Conservation (phyloP, 2,888 invertebrate genomes). For the Pterostichus madidus region DNA sequence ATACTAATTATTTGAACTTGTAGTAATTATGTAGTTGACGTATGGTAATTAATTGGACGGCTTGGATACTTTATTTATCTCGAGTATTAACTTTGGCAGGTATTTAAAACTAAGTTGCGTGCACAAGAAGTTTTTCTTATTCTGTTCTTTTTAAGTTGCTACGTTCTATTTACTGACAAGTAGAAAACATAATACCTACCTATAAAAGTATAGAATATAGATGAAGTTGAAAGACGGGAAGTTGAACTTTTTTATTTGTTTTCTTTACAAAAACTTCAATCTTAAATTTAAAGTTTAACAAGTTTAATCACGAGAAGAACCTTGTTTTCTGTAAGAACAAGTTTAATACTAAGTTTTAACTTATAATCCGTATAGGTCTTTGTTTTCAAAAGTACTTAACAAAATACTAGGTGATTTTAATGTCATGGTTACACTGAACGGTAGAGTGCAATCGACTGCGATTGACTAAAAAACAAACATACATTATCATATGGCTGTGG, state of each 20-base stretch:
- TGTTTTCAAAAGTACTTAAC: too few relatives aligned
- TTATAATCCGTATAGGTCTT: not conserved
- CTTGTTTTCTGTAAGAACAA: not conserved
- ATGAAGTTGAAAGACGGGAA: not conserved
- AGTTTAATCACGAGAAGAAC: constrained; percentile 3
- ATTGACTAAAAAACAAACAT: too few relatives aligned
- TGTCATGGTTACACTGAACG: too few relatives aligned
- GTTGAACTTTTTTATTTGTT: not conserved
- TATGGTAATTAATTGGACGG: constrained; percentile 21
- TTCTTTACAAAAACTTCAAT: not conserved
- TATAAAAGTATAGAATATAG: not conserved
- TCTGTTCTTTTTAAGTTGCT: too few relatives aligned
- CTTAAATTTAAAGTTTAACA: constrained; percentile 4
- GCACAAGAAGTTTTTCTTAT: too few relatives aligned
- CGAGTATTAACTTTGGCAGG: not conserved
- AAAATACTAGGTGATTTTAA: too few relatives aligned
- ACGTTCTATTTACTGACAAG: too few relatives aligned
- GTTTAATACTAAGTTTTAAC: constrained; percentile 11
- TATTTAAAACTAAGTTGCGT: too few relatives aligned
- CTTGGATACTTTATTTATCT: not conserved
- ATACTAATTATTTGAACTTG: constrained; percentile 37
- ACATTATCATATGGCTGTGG: too few relatives aligned
- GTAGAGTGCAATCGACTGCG: too few relatives aligned
- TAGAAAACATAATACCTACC: too few relatives aligned
- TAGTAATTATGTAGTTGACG: constrained; percentile 25